Conservation (phyloP, 1,140 invertebrate genomes). For the Kradibia gibbosae region DNA sequence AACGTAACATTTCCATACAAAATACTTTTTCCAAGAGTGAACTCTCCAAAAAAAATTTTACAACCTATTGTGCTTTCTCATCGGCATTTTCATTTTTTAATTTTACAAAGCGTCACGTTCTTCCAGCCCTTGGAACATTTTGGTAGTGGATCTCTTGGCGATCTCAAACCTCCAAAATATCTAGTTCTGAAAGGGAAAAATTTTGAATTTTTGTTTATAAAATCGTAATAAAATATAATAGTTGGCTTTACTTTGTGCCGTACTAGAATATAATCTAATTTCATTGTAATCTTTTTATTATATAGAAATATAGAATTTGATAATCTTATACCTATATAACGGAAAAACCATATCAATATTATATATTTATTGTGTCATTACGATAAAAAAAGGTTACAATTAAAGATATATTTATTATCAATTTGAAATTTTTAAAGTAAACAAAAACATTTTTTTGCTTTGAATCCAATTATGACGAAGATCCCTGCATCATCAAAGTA, state of each 20-base stretch:
- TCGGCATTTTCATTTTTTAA: background rate
- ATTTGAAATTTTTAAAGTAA: slow-evolving; percentile 8
- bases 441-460: slow-evolving; percentile 42
- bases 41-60: too few relatives aligned
- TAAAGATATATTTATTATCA: slow-evolving; percentile 7
- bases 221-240: background rate
- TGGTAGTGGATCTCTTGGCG: background rate
- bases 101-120: background rate
- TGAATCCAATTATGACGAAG: slow-evolving; percentile 42
- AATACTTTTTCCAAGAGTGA: too few relatives aligned
- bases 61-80: too few relatives aligned
- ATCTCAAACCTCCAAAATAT: background rate
- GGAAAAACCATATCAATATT: too few relatives aligned
- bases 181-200: slow-evolving; percentile 30
- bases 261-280: slow-evolving; percentile 6
- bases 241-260: slow-evolving; percentile 7
- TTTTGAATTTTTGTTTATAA: slow-evolving; percentile 16
- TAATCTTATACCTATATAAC: background rate
- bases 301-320: too few relatives aligned
- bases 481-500: slow-evolving; percentile 36
- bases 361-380: background rate
- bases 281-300: slow-evolving; percentile 32
- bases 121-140: slow-evolving; percentile 14
- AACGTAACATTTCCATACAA: too few relatives aligned
- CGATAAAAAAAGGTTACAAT: slow-evolving; percentile 29